Evolutionary conservation across 2,888 invertebrate species (phyloP).

Genomic region (Eilema griseolum): DNA sequence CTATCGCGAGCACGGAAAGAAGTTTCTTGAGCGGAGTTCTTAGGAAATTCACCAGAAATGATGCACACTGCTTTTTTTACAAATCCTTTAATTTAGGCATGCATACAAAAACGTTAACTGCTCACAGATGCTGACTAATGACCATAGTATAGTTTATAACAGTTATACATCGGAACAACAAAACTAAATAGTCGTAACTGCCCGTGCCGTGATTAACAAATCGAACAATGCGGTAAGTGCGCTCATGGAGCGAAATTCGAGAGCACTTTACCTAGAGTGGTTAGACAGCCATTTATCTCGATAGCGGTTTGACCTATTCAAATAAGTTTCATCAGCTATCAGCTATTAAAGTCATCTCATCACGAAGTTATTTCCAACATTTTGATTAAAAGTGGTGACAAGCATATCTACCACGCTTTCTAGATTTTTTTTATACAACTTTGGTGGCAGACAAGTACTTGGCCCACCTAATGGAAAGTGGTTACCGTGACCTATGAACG

Average conservation of each 20-base stretch:
- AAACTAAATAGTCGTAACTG: not conserved
- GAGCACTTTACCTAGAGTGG: not conserved
- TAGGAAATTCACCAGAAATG: not conserved
- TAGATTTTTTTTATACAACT: too few relatives aligned
- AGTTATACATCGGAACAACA: not conserved
- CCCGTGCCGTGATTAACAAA: not conserved
- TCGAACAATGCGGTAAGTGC: not conserved
- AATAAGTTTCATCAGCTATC: not conserved
- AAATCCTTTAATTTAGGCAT: conserved; percentile 1
- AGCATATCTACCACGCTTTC: too few relatives aligned
- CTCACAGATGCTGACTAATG: conserved; percentile 15
- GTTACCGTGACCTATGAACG: too few relatives aligned
- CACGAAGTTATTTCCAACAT: too few relatives aligned
- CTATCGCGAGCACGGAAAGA: too few relatives aligned
- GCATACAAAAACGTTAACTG: conserved; percentile 7
- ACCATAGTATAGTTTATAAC: conserved; percentile 10
- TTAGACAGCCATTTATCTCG: not conserved
- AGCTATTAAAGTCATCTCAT: too few relatives aligned
- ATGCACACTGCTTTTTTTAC: conserved; percentile 6
- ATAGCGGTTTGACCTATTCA: not conserved
- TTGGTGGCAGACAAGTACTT: too few relatives aligned
- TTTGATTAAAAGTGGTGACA: too few relatives aligned
- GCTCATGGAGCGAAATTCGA: too few relatives aligned
- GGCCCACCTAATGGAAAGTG: too few relatives aligned
- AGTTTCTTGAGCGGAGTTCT: not conserved